Evolutionary conservation across 37 sponge, comb jelly and placozoan genomes (phyloP).

Genomic region (Trichoplax adhaerens): DNA sequence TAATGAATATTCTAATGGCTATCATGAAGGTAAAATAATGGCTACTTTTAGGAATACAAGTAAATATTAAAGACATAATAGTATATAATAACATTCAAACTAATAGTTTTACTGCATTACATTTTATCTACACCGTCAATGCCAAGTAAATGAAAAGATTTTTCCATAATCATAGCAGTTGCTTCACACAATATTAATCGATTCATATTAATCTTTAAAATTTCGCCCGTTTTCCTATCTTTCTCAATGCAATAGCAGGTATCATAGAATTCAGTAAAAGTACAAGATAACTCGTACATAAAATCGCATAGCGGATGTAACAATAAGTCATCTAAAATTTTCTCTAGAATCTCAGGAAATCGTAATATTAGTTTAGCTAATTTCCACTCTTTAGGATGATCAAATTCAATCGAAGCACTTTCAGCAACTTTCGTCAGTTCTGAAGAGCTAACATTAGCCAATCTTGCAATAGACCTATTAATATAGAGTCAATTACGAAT

Average conservation of each 20-base stretch:
- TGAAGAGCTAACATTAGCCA: slow-evolving; percentile 42
- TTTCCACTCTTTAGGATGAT: slow-evolving; percentile 69
- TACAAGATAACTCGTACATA: slow-evolving; percentile 72
- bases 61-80: too few relatives aligned
- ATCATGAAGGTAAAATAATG: too few relatives aligned
- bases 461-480: slow-evolving; percentile 66
- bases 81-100: too few relatives aligned
- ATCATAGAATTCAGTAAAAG: slow-evolving; percentile 89
- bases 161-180: slow-evolving; percentile 61
- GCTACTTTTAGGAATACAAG: too few relatives aligned
- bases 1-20: too few relatives aligned
- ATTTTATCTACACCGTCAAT: slow-evolving; percentile 64
- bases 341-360: slow-evolving; percentile 64
- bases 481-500: neutral
- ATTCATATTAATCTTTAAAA: slow-evolving; percentile 66
- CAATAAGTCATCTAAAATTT: slow-evolving; percentile 34
- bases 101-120: slow-evolving; percentile 17
- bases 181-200: slow-evolving; percentile 83
- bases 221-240: slow-evolving; percentile 52
- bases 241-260: slow-evolving; percentile 91
- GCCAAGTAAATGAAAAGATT: slow-evolving; percentile 66
- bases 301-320: slow-evolving; percentile 85
- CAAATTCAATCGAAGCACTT: slow-evolving; percentile 30
- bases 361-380: slow-evolving; percentile 72
- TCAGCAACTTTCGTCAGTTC: slow-evolving; percentile 38